A percentile compares a stretch with the other conserved stretches of the same genome.
Conservation (phyloP, 2,888 invertebrate genomes). For the Aphrophora alni region DNA sequence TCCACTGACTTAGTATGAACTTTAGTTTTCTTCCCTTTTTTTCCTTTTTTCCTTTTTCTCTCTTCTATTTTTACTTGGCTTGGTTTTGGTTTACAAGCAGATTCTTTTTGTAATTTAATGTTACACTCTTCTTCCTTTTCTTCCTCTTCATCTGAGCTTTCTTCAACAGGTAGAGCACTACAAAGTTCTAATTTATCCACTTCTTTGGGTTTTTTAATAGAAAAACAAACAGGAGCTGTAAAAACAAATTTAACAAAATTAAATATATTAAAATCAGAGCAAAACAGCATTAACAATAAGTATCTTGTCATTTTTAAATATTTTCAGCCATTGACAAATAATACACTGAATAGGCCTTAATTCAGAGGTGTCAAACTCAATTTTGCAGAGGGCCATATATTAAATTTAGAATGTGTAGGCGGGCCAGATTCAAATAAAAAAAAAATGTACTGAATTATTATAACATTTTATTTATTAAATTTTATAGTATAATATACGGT, state of each 20-base stretch:
- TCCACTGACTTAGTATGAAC: neutral
- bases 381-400: too few species aligned
- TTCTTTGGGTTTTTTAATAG: constrained; percentile 82
- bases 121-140: constrained; percentile 53
- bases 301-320: too few species aligned
- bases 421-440: too few species aligned
- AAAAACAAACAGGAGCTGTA: constrained; percentile 80
- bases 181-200: constrained; percentile 70
- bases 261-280: neutral
- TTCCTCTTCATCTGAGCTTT: constrained; percentile 57
- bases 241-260: neutral
- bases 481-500: too few species aligned
- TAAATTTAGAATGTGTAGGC: too few species aligned
- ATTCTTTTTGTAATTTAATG: neutral
- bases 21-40: too few species aligned
- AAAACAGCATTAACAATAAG: too few species aligned
- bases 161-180: constrained; percentile 71
- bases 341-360: too few species aligned
- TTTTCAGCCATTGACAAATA: too few species aligned
- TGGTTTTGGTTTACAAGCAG: neutral
- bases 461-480: too few species aligned
- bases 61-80: neutral
- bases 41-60: neutral
- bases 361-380: too few species aligned
- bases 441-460: too few species aligned